Evolutionary conservation across 2,888 invertebrate genomes (phyloP).

Genomic region (Amblyjoppa fuscipennis): DNA sequence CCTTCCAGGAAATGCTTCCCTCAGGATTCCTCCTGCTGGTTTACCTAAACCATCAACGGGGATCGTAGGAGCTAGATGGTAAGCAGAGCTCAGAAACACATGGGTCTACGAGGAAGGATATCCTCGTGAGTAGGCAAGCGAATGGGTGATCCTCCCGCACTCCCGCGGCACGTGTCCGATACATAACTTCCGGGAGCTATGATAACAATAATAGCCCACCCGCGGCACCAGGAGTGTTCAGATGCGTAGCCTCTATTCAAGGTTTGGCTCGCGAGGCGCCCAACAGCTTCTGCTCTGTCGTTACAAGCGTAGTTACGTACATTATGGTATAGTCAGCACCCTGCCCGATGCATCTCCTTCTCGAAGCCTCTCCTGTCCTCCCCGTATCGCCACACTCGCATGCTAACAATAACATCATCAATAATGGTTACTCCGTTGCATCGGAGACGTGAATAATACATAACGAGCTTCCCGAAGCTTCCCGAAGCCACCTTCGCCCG

Average conservation of each 20-base stretch:
- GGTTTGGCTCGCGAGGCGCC: conserved; percentile 25
- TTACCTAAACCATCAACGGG: background rate
- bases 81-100: conserved; percentile 9
- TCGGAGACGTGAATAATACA: conserved; percentile 68
- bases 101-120: conserved; percentile 50
- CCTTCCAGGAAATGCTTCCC: background rate
- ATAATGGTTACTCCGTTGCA: conserved; percentile 65
- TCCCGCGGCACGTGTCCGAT: conserved; percentile 52
- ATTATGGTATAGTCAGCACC: conserved; percentile 1
- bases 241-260: conserved; percentile 24
- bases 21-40: background rate
- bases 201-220: conserved; percentile 66
- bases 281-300: conserved; percentile 3
- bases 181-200: conserved; percentile 70
- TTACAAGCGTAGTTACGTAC: conserved; percentile 4
- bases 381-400: conserved; percentile 37
- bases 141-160: conserved; percentile 17
- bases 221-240: conserved; percentile 31
- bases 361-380: conserved; percentile 40
- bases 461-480: conserved; percentile 56
- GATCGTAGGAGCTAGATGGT: background rate
- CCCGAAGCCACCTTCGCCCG: background rate
- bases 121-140: conserved; percentile 29
- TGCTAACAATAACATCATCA: conserved; percentile 70
- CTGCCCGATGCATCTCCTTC: conserved; percentile 30